Conservation (phyloP, 2,113 vertebrate species). For the Tragelaphus imberbis region DNA sequence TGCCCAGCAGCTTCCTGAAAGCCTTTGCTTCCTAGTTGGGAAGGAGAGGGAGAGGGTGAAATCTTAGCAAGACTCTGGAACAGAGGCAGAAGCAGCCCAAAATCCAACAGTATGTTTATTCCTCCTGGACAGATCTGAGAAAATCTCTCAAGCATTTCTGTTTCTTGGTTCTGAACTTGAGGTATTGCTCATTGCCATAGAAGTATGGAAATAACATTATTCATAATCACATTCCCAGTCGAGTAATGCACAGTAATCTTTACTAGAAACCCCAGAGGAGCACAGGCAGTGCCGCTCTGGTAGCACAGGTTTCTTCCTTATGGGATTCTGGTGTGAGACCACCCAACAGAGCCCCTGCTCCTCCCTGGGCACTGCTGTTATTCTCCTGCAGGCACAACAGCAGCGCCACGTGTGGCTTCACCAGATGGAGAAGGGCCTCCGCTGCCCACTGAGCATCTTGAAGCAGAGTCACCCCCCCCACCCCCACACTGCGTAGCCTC, state of each 20-base stretch:
- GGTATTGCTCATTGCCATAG: not conserved
- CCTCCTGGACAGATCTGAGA: not conserved
- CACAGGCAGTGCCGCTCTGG: not conserved
- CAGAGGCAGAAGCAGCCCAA: not conserved
- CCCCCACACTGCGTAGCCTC: too few relatives aligned
- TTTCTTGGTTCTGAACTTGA: not conserved
- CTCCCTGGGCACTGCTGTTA: not conserved
- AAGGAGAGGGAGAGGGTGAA: too few relatives aligned
- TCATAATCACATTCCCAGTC: not conserved
- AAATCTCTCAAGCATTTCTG: not conserved
- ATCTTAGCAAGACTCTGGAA: not conserved
- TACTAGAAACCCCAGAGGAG: not conserved
- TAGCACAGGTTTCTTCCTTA: not conserved
- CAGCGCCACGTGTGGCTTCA: not conserved
- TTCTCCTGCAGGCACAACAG: not conserved
- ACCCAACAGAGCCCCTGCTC: not conserved
- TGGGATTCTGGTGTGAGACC: not conserved
- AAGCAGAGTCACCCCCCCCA: not conserved
- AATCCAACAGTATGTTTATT: not conserved
- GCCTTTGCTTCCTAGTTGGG: not conserved
- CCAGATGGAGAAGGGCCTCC: not conserved
- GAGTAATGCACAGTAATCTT: not conserved
- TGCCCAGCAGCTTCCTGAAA: not conserved
- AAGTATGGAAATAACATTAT: not conserved
- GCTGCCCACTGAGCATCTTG: fast-evolving